Evolutionary conservation across 1,140 invertebrate genomes (phyloP).

Genomic region (Apis cerana): DNA sequence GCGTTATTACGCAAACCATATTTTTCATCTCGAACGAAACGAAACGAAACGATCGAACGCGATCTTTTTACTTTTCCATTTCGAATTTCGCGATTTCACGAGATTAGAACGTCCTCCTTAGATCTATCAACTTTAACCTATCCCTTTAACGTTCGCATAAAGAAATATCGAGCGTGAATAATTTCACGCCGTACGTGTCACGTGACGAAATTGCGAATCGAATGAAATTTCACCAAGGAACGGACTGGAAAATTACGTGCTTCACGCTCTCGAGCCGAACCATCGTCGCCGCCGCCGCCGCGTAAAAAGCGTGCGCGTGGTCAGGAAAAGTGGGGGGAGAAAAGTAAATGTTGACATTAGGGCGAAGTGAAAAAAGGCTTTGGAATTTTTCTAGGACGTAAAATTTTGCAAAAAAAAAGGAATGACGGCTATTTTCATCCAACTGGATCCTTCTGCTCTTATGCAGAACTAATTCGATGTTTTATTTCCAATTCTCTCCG

Average conservation of each 20-base stretch:
- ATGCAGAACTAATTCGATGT: too few species aligned
- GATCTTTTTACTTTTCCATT: too few species aligned
- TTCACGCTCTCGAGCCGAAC: slow-evolving; percentile 8
- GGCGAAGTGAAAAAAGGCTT: background rate
- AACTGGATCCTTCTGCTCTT: too few species aligned
- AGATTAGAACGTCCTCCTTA: too few species aligned
- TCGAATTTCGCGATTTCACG: too few species aligned
- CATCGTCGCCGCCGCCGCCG: too few species aligned
- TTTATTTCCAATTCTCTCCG: too few species aligned
- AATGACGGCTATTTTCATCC: too few species aligned
- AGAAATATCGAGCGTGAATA: background rate
- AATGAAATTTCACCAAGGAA: slow-evolving; percentile 17
- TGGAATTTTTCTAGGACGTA: background rate
- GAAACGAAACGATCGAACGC: too few species aligned
- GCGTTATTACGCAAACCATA: background rate
- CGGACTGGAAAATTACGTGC: slow-evolving; percentile 9
- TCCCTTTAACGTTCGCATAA: background rate
- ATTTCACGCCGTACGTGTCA: slow-evolving; percentile 9
- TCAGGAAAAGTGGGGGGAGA: background rate
- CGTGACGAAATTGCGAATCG: slow-evolving; percentile 17
- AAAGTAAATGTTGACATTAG: background rate
- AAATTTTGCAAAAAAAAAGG: too few species aligned
- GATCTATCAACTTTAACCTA: background rate
- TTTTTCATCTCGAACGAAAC: background rate
- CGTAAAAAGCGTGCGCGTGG: background rate